Evolutionary conservation across 2,797 vertebrate species (phyloP).

Genomic region (Channallabes apus): DNA sequence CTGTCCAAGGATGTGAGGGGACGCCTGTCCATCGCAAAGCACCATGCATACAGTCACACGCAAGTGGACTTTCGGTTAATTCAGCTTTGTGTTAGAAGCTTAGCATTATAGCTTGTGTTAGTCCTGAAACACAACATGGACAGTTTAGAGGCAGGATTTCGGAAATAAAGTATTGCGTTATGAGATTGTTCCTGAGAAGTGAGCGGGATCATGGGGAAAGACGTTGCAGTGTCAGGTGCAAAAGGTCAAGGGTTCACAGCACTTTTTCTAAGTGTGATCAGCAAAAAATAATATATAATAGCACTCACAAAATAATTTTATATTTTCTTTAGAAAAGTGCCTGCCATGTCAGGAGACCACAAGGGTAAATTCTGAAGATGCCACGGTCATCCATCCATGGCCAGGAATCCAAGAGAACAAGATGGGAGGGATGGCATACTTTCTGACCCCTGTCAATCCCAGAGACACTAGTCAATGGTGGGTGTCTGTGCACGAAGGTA

Average conservation of each 20-base stretch:
- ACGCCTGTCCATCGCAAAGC: neutral
- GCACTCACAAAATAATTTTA: neutral
- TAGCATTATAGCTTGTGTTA: too few relatives aligned
- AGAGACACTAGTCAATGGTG: neutral
- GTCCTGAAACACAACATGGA: too few relatives aligned
- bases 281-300: neutral
- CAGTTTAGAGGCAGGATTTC: too few relatives aligned
- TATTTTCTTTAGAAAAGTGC: neutral
- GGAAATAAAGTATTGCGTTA: too few relatives aligned
- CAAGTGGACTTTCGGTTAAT: neutral
- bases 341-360: neutral
- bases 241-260: neutral
- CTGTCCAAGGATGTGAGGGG: neutral
- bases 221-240: too few relatives aligned
- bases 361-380: neutral
- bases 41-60: neutral
- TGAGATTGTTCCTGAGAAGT: too few relatives aligned
- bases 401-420: neutral
- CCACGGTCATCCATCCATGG: neutral
- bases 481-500: neutral
- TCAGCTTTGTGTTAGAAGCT: neutral
- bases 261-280: neutral
- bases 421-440: neutral
- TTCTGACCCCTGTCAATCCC: neutral
- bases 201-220: too few relatives aligned